Evolutionary conservation across 2,113 vertebrate genomes (phyloP), one percentile per base, ranked within the genome.

Genomic region (Daubentonia madagascariensis): DNA sequence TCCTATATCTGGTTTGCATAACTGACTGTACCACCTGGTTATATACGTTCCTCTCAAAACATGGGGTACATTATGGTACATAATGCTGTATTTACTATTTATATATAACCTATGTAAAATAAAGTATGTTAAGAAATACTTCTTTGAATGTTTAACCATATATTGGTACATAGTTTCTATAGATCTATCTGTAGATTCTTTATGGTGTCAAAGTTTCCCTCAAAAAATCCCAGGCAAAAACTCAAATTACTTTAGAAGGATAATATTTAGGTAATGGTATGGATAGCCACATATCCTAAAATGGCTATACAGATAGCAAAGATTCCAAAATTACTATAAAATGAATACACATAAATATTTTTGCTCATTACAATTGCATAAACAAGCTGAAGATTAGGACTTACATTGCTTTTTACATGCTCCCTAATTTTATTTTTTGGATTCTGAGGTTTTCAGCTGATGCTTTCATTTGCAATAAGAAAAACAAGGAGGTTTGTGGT

Each of bases 11-110:
- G 28, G 45, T 85, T 72, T 67, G 88, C 52, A 75, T 86, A 95
- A 97, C 94, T 30, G 92, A 92, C 89, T 86, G 9, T 0, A 40
- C 52, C 95, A 96, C 61, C 97, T 93, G 94, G 32, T 78, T 45
- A 50, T 16, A 14, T 6, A 25, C 18, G 8, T 32, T 80, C 30
- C 48, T 54, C 68, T 17, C 50, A 63, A 65, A 63, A 65, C 72
- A n/a, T 20, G 28, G 23, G 20, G n/a, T 6, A 12, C 30, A 13
- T 1, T 11, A 8, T 0, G 1, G 23, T 14, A 73, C 25, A 65
- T 10, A 59, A 85, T 18, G 10, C 43, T 61, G 10, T 40, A 35
- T 25, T 9, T 52, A 65, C 10, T 67, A 45, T 25, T 59, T 45
- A 25, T 3, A 35, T 10, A 78, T 3, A 40, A 30, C 22, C n/a